Evolutionary conservation across 92 coral and sea anemone genomes (phyloP), one percentile per base, ranked within the genome.

Genomic region (Zoanthus gigantus): DNA sequence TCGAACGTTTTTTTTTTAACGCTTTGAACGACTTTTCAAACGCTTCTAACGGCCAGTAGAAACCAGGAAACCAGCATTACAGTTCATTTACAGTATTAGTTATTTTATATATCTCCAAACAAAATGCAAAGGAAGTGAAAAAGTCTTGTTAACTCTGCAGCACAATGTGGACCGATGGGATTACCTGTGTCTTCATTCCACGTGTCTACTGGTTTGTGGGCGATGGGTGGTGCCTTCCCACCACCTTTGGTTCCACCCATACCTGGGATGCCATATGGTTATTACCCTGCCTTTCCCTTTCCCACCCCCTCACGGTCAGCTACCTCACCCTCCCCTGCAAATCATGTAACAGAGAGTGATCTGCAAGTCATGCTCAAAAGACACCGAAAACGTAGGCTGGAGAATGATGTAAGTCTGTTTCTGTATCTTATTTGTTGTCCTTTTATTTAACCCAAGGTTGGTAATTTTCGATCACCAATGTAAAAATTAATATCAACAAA

Each of bases 321-420:
- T 4, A 56, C 87, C 23, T 84, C 99, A 7, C 67, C 96, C 34
- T 63, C 95, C 13, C 47, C 91, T 15, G 47, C 87, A 9, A 93
- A 84, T n/a, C 81, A 73, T 69, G 74, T 97, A 48, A 95, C 99
- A 11, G 99, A 95, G 58, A 92, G 87, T 15, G 99, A 97, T 87
- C 90, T 91, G 42, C 97, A 94, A 18, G 89, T 77, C 82, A 97
- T 97, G 97, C 83, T 97, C 31, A 94, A 90, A 57, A 87, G 74
- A 48, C 99, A 97, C 87, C 91, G 94, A 87, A 96, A 96, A 85
- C 83, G 94, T 54, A 86, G 99, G 77, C 60, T 90, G 7, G 47
- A 86, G 47, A 91, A 91, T 83, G 99, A 97, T 94, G 99, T 95
- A 67, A 44, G 77, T 14, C 72, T 74, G 42, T 2, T 78, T 34